phyloP scores from a whole-genome alignment of 1,140 invertebrate genomes.

The Papilio polyxenes region DNA sequence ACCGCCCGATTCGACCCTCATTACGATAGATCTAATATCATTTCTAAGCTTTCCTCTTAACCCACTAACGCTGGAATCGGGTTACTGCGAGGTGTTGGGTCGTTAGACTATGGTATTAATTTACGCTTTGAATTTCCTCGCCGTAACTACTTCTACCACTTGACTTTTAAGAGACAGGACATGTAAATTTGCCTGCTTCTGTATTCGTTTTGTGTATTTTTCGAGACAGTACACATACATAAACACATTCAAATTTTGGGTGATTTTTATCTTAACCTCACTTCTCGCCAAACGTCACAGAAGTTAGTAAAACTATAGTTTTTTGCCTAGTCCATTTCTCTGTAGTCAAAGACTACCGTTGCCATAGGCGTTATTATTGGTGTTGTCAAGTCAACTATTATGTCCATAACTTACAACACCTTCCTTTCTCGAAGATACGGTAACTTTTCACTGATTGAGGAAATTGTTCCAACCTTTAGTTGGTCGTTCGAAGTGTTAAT shows the following conservation, averaged over 20 bases:
- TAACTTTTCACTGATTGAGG: conserved; percentile 22
- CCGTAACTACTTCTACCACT: conserved; percentile 3
- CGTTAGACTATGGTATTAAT: conserved; percentile 46
- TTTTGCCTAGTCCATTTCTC: not conserved
- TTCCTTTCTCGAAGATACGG: conserved; percentile 2
- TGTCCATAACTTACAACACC: conserved; percentile 9
- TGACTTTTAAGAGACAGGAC: not conserved
- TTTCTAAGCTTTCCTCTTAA: conserved; percentile 43
- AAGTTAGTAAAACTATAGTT: not conserved
- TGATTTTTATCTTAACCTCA: too few relatives aligned
- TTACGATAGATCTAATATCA: conserved; percentile 34
- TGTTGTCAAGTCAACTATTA: not conserved
- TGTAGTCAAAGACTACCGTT: not conserved
- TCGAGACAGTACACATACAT: too few relatives aligned
- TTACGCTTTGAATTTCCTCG: conserved; percentile 40
- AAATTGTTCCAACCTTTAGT: conserved; percentile 9
- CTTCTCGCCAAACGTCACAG: not conserved
- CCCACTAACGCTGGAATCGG: conserved; percentile 44
- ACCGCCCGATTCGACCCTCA: conserved; percentile 23
- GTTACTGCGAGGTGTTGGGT: conserved; percentile 51
- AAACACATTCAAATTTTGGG: too few relatives aligned
- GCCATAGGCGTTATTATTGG: not conserved
- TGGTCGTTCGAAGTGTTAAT: not conserved
- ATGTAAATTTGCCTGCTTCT: not conserved
- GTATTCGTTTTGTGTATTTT: not conserved